Evolutionary conservation across 2,888 invertebrate species (phyloP).

Genomic region (Ennomos quercinarius): DNA sequence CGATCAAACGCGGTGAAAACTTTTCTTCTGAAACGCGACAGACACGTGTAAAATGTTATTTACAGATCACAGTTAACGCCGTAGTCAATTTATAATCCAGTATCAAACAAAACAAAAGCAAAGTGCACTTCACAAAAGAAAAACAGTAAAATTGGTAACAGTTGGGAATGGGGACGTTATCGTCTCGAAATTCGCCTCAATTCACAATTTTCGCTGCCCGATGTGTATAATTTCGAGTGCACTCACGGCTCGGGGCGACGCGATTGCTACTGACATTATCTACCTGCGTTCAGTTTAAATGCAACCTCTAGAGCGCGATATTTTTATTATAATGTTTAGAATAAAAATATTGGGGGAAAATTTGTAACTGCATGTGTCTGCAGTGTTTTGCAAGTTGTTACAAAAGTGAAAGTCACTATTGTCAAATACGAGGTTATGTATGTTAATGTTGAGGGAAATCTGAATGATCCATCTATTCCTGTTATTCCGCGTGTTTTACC

Average conservation of each 20-base stretch:
- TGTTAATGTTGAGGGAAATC: no score
- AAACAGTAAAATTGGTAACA: conserved; percentile 16
- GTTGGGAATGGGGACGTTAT: conserved; percentile 52
- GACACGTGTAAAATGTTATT: not conserved
- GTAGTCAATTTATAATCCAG: conserved; percentile 30
- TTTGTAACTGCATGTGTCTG: conserved; percentile 1
- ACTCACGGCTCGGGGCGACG: conserved; percentile 56
- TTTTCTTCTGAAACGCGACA: conserved; percentile 1
- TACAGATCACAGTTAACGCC: no score
- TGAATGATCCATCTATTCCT: no score
- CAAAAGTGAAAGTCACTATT: no score
- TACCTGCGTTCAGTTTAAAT: conserved; percentile 63
- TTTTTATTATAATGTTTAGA: conserved; percentile 42
- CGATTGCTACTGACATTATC: conserved; percentile 72
- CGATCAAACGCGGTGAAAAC: conserved; percentile 8
- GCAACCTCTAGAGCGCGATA: conserved; percentile 55
- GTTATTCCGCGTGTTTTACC: no score
- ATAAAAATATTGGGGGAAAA: not conserved
- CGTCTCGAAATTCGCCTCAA: conserved; percentile 53
- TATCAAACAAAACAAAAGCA: conserved; percentile 36
- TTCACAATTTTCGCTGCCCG: conserved; percentile 50
- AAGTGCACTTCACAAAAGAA: conserved; percentile 61
- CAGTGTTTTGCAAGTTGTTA: no score
- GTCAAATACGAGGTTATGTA: no score
- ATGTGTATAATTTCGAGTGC: conserved; percentile 59